Conservation (phyloP, 1,140 invertebrate species). For the Chionoecetes opilio region DNA sequence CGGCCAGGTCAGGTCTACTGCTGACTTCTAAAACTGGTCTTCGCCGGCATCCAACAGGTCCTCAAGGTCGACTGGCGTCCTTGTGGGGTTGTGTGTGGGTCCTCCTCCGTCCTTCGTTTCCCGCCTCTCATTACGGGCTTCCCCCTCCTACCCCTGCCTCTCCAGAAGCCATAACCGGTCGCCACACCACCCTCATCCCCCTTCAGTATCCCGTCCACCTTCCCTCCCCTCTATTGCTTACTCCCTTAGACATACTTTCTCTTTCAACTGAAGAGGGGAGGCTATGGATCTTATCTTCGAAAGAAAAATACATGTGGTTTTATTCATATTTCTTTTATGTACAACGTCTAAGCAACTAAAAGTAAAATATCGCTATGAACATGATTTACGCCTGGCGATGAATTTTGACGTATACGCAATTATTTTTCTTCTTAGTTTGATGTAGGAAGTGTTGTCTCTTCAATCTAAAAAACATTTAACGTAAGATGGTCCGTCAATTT, state of each 20-base stretch:
- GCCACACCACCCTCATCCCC: not conserved
- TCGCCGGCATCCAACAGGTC: conserved; percentile 46
- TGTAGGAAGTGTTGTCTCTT: no score
- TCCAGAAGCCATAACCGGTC: not conserved
- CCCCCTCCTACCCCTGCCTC: not conserved
- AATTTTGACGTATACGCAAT: no score
- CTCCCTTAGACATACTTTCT: not conserved
- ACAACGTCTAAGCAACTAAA: not conserved
- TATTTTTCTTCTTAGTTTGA: no score
- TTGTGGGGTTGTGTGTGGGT: not conserved
- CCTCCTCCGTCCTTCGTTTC: conserved; percentile 33
- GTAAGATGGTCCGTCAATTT: no score
- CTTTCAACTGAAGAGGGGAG: not conserved
- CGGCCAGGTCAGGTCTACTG: conserved; percentile 39
- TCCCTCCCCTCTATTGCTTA: not conserved
- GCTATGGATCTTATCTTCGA: not conserved
- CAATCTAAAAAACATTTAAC: no score
- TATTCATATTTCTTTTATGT: not conserved
- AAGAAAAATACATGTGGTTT: not conserved
- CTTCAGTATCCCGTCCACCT: not conserved
- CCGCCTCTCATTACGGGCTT: conserved; percentile 51
- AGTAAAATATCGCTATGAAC: no score
- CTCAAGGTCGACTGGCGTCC: conserved; percentile 52
- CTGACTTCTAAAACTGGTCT: conserved; percentile 46
- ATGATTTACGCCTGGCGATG: no score